A percentile compares a stretch with the other conserved stretches of the same genome.
These are phyloP conservation scores for Nibea albiflora DNA, from an alignment of 2,113 vertebrate species.

Conservation along the genomic window DNA sequence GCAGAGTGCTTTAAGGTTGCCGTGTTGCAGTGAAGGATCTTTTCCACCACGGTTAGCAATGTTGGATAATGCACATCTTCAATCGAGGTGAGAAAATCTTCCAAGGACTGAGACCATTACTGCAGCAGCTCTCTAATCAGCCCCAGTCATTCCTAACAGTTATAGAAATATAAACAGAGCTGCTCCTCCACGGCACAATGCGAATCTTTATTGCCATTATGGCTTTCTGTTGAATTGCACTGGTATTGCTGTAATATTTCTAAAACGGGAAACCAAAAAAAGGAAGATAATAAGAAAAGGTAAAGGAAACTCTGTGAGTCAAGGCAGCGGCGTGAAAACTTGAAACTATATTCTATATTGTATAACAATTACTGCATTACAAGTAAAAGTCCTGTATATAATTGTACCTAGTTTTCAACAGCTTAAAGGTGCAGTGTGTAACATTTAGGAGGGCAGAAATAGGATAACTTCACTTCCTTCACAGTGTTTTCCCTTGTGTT, in stretches of 20 bases:
- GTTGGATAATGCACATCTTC: no score
- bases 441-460: no score
- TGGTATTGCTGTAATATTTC: not conserved
- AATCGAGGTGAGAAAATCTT: not conserved
- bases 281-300: not conserved
- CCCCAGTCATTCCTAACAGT: not conserved
- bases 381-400: no score
- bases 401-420: no score
- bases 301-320: not conserved
- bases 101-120: not conserved
- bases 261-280: not conserved
- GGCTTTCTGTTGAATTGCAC: not conserved
- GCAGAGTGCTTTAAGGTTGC: not conserved
- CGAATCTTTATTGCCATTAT: not conserved
- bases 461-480: no score
- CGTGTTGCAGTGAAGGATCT: not conserved
- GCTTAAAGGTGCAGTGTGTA: no score
- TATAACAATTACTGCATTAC: no score
- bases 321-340: not conserved
- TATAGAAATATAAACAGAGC: not conserved
- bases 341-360: not conserved
- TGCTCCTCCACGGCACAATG: not conserved
- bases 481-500: no score
- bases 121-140: not conserved
- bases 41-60: no score